Conservation (phyloP, 1,140 invertebrate genomes). For the Temnothorax curvispinosus region DNA sequence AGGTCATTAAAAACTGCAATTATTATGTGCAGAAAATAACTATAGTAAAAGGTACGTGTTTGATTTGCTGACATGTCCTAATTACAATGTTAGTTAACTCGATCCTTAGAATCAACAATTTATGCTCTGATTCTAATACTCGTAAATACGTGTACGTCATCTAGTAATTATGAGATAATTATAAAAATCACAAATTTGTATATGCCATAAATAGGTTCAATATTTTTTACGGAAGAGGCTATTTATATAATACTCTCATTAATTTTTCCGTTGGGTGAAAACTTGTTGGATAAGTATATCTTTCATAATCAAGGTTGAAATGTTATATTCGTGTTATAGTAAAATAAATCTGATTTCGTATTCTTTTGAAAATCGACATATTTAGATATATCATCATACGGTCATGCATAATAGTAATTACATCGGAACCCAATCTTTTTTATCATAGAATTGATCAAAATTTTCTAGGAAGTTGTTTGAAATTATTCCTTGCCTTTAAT, state of each 20-base stretch:
- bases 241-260: not conserved
- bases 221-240: not conserved
- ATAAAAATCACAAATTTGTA: not conserved
- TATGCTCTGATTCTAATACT: slow-evolving; percentile 13
- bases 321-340: not conserved
- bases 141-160: not conserved
- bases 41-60: not conserved
- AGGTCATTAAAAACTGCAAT: slow-evolving; percentile 33
- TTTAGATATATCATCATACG: not conserved
- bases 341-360: not conserved
- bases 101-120: slow-evolving; percentile 8
- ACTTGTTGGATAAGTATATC: not conserved
- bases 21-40: slow-evolving; percentile 19
- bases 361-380: not conserved
- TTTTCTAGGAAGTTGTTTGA: not conserved
- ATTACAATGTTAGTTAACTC: slow-evolving; percentile 43
- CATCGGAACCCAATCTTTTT: not conserved
- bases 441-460: slow-evolving; percentile 16
- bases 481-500: not conserved
- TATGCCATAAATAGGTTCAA: not conserved
- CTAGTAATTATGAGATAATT: not conserved
- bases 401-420: not conserved
- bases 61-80: slow-evolving; percentile 24
- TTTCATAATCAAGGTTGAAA: not conserved
- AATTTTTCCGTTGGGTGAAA: not conserved